Conservation (phyloP, 2,113 vertebrate species). For the Eurypyga helias region DNA sequence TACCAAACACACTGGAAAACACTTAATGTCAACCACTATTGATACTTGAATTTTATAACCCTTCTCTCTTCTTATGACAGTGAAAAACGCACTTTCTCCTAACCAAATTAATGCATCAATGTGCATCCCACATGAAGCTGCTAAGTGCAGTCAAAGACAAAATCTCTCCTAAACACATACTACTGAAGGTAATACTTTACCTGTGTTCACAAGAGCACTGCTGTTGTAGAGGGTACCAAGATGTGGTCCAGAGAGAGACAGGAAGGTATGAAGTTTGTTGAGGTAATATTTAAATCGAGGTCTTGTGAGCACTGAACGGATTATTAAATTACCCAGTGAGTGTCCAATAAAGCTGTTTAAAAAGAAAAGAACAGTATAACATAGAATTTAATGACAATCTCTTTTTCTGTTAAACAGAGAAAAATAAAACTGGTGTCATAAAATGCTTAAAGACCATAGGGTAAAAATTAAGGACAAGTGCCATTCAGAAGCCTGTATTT, state of each 20-base stretch:
- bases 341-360: constrained; percentile 95
- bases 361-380: constrained; percentile 5
- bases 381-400: not conserved
- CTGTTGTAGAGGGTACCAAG: constrained; percentile 98
- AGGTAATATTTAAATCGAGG: constrained; percentile 97
- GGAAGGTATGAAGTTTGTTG: constrained; percentile 93
- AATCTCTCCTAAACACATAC: not conserved
- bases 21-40: not conserved
- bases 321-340: constrained; percentile 97
- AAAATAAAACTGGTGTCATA: not conserved
- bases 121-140: not conserved
- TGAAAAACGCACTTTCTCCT: not conserved
- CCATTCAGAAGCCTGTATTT: not conserved
- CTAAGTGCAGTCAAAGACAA: not conserved
- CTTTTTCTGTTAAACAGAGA: not conserved
- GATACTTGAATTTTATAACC: not conserved
- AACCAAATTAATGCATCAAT: not conserved
- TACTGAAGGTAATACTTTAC: constrained; percentile 64
- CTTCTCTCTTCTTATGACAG: not conserved
- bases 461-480: not conserved
- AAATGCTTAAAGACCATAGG: not conserved
- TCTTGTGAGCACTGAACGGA: constrained; percentile 95
- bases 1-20: not conserved
- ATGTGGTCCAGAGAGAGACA: constrained; percentile 96
- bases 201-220: constrained; percentile 97